Percentiles rank a stretch among this genome's conserved stretches.
These are phyloP conservation scores for Eclectus roratus DNA, from an alignment of 2,113 vertebrate genomes.

Conservation along the genomic window DNA sequence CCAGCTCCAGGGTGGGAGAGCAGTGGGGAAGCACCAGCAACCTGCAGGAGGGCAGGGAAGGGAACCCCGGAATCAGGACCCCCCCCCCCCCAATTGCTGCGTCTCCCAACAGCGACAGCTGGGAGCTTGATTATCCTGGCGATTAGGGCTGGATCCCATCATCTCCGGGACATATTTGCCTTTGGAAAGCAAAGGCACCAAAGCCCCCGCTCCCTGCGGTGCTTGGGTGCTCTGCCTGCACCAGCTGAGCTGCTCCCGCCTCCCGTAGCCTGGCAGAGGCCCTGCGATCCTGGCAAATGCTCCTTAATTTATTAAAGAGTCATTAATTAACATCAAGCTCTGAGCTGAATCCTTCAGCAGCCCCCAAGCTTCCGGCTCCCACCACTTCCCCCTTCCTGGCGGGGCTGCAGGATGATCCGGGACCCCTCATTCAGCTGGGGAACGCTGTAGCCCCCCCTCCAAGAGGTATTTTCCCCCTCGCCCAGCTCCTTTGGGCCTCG, in stretches of 20 bases:
- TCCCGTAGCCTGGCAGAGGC: background rate
- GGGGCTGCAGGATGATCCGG: background rate
- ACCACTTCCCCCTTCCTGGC: background rate
- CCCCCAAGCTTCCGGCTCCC: background rate
- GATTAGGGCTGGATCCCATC: background rate
- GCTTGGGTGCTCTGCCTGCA: background rate
- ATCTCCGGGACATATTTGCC: background rate
- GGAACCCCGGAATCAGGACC: background rate
- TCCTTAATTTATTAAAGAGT: background rate
- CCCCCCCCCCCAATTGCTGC: background rate
- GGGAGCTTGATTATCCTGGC: background rate
- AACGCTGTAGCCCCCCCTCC: background rate
- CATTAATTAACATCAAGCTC: conserved; percentile 18
- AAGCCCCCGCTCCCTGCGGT: background rate
- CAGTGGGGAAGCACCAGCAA: background rate
- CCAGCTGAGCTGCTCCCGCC: background rate
- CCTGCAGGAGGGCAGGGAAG: background rate
- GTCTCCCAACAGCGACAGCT: background rate
- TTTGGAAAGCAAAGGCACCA: background rate
- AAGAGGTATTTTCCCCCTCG: background rate
- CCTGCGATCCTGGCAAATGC: background rate
- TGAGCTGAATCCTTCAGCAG: background rate
- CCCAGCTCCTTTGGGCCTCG: background rate
- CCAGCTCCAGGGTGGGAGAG: background rate
- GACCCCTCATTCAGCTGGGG: background rate